phyloP scores from a whole-genome alignment of 2,113 vertebrate species.

The Epinephelus lanceolatus region DNA sequence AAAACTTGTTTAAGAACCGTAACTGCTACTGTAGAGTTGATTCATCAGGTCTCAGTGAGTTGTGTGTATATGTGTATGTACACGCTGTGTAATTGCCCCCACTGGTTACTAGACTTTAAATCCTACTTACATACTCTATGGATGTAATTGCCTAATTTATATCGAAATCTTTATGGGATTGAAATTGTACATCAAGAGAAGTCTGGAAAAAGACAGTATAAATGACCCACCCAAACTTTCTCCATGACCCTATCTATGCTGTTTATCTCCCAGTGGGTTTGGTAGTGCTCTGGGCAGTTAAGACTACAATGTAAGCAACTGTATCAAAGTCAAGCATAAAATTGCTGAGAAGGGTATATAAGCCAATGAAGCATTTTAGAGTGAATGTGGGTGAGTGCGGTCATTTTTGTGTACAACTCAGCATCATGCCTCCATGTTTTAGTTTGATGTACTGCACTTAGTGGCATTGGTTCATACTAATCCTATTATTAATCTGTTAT shows the following conservation, averaged over 20 bases:
- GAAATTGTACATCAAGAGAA: not conserved
- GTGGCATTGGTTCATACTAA: not conserved
- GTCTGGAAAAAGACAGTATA: not conserved
- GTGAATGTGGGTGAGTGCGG: not conserved
- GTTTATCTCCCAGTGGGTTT: not conserved
- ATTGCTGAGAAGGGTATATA: not conserved
- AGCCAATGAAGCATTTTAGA: not conserved
- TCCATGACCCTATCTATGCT: not conserved
- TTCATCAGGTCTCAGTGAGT: not conserved
- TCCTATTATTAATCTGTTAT: not conserved
- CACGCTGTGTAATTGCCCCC: not conserved
- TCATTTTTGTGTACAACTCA: not conserved
- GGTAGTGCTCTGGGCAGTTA: not conserved
- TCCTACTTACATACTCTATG: not conserved
- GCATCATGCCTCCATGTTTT: not conserved
- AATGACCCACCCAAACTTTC: not conserved
- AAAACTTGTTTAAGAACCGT: not conserved
- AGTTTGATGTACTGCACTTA: not conserved
- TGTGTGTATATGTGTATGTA: not conserved
- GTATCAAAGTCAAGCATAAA: constrained; percentile 17
- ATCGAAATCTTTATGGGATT: not conserved
- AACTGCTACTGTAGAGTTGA: not conserved
- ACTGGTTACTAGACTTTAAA: too few relatives aligned
- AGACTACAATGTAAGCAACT: not conserved
- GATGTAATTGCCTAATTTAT: not conserved